A percentile compares a stretch with the other conserved stretches of the same genome.
These are phyloP conservation scores for silkworm (Bombyx mori) DNA, from an alignment of 1,140 invertebrate genomes.

Conservation along the genomic window ASM3026992v2 NC_085112.1:249001-249500, in stretches of 20 bases:
- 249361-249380: too few relatives aligned
- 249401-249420: too few relatives aligned
- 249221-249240: constrained; percentile 15
- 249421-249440: too few relatives aligned
- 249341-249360: too few relatives aligned
- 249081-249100: constrained; percentile 25
- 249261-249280: constrained; percentile 13
- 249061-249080: constrained; percentile 17
- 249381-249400: too few relatives aligned
- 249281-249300: constrained; percentile 10
- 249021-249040: too few relatives aligned
- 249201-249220: constrained; percentile 12
- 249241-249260: constrained; percentile 11
- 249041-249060: too few relatives aligned
- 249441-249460: too few relatives aligned
- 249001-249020: too few relatives aligned
- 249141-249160: constrained; percentile 41
- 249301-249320: constrained; percentile 16
- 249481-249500: too few relatives aligned
- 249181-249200: constrained; percentile 23
- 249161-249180: constrained; percentile 29
- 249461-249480: too few relatives aligned
- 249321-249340: neutral
- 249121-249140: constrained; percentile 33
- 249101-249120: constrained; percentile 23